phyloP scores from a whole-genome alignment of 2,113 vertebrate species.

The Anoura caudifer region DNA sequence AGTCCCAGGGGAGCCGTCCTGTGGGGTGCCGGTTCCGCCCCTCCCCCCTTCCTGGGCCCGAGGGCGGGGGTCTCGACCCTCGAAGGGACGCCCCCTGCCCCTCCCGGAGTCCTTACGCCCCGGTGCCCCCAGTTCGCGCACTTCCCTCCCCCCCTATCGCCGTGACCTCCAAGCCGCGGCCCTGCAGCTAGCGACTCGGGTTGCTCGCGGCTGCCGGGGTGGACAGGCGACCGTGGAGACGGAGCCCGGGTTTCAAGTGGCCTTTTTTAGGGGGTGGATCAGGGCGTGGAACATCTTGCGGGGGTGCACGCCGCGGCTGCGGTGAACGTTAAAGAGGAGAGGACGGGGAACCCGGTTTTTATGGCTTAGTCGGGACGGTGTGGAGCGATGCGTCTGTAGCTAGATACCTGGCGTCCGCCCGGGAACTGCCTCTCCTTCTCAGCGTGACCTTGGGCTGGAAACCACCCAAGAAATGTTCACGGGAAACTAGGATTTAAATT shows the following conservation, averaged over 20 bases:
- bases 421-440: conserved; percentile 1
- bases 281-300: not conserved
- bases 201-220: not conserved
- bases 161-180: conserved; percentile 52
- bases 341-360: conserved; percentile 70
- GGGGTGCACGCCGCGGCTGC: not conserved
- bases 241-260: not conserved
- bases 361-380: not conserved
- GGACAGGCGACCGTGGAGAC: not conserved
- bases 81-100: not conserved
- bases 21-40: not conserved
- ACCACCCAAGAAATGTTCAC: not conserved
- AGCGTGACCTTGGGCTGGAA: conserved; percentile 68
- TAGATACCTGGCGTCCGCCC: conserved; percentile 53
- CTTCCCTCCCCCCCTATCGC: not conserved
- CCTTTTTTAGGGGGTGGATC: not conserved
- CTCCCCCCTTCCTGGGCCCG: not conserved
- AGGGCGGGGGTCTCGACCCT: too few species aligned
- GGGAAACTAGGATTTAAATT: not conserved
- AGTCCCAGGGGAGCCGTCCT: not conserved
- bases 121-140: not conserved
- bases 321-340: not conserved
- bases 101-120: not conserved
- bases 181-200: not conserved
- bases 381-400: not conserved